Percentiles rank a stretch among this genome's conserved stretches.
These are phyloP conservation scores for Nymphalis c-album DNA, from an alignment of 2,888 invertebrate species.

Conservation along the genomic window DNA sequence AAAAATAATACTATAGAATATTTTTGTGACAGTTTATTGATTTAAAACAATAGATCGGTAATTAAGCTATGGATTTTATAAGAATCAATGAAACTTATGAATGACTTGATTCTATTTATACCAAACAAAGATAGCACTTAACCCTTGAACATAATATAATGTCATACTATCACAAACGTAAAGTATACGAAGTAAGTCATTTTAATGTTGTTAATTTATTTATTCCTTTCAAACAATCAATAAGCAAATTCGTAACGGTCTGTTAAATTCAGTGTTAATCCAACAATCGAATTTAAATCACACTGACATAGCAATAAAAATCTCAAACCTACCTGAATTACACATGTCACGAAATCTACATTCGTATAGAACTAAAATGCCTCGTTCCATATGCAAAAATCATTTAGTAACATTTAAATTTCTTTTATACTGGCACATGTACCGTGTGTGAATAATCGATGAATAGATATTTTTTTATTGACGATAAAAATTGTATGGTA, in stretches of 20 bases:
- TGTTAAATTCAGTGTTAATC: constrained; percentile 62
- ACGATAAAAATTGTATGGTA: constrained; percentile 73
- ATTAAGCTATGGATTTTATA: no score
- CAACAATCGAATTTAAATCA: constrained; percentile 61
- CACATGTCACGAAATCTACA: constrained; percentile 50
- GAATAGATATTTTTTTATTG: constrained; percentile 71
- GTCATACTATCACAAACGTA: constrained; percentile 5
- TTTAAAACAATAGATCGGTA: no score
- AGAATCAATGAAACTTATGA: neutral
- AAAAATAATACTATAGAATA: no score
- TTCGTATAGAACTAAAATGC: constrained; percentile 47
- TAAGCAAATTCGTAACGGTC: constrained; percentile 65
- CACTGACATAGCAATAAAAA: constrained; percentile 41
- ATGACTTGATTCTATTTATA: neutral
- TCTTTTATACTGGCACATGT: constrained; percentile 71
- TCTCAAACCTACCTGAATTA: constrained; percentile 44
- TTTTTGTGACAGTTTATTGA: no score
- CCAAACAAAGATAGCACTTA: constrained; percentile 4
- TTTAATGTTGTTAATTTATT: constrained; percentile 37
- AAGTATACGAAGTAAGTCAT: constrained; percentile 13
- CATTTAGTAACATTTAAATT: constrained; percentile 76
- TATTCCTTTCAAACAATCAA: constrained; percentile 43
- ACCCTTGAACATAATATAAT: constrained; percentile 8
- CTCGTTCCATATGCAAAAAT: constrained; percentile 75
- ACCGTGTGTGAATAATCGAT: constrained; percentile 67